phyloP scores from a whole-genome alignment of 2,797 vertebrate species.

The Yasuhikotakia modesta region DNA sequence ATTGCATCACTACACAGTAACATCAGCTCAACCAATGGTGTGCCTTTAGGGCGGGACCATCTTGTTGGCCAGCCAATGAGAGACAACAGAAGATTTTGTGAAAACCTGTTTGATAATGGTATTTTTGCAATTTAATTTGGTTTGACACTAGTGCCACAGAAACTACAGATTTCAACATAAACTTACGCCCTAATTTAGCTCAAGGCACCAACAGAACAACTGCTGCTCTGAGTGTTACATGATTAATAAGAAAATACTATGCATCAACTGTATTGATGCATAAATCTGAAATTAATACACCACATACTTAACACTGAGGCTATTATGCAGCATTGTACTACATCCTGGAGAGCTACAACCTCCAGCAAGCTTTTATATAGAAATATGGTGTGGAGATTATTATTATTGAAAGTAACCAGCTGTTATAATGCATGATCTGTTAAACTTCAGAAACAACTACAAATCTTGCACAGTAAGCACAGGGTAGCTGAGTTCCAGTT shows the following conservation, averaged over 20 bases:
- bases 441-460: conserved; percentile 3
- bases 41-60: not conserved
- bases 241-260: conserved; percentile 25
- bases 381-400: not conserved
- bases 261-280: not conserved
- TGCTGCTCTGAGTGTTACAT: not conserved
- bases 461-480: not conserved
- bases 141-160: not conserved
- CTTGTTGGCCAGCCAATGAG: not conserved
- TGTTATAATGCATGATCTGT: conserved; percentile 9
- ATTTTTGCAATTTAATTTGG: not conserved
- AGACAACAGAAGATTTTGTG: not conserved
- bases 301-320: not conserved
- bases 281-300: not conserved
- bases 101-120: not conserved
- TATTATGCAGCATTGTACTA: not conserved
- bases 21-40: not conserved
- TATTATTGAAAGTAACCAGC: conserved; percentile 15
- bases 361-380: conserved; percentile 1
- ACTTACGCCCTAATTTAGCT: not conserved
- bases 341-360: not conserved
- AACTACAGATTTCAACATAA: not conserved
- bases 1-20: not conserved
- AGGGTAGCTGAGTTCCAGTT: not conserved
- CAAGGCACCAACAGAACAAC: not conserved